Conservation (phyloP, 2,113 vertebrate species). For the Neopipo cinnamomea region DNA sequence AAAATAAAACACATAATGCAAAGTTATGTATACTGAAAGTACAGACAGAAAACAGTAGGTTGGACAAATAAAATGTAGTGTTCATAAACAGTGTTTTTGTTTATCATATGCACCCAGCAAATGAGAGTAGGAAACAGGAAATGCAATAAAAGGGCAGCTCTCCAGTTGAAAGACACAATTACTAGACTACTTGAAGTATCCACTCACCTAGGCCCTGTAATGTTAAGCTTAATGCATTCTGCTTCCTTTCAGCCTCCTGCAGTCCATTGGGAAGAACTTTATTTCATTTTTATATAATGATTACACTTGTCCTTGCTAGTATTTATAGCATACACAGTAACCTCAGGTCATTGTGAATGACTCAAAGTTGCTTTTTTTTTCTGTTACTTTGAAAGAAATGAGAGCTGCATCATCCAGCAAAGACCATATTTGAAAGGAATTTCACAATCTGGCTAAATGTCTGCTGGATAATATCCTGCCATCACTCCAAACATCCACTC, state of each 20-base stretch:
- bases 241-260: conserved; percentile 18
- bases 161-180: background rate
- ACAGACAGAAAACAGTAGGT: background rate
- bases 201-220: background rate
- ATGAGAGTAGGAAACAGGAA: background rate
- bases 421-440: conserved; percentile 1
- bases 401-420: background rate
- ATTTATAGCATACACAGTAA: conserved; percentile 28
- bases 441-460: conserved; percentile 17
- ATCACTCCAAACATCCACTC: rapidly evolving
- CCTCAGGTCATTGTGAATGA: background rate
- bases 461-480: background rate
- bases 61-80: background rate
- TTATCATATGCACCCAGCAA: background rate
- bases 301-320: background rate
- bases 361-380: background rate
- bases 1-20: background rate
- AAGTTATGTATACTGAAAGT: background rate
- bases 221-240: conserved; percentile 23
- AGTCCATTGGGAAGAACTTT: conserved; percentile 27
- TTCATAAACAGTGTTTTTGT: background rate
- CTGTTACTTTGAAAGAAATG: conserved; percentile 18
- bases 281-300: conserved; percentile 12
- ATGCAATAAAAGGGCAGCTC: background rate
- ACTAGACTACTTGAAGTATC: background rate